phyloP scores from a whole-genome alignment of 2,888 invertebrate species.

The Drosophila colorata region DNA sequence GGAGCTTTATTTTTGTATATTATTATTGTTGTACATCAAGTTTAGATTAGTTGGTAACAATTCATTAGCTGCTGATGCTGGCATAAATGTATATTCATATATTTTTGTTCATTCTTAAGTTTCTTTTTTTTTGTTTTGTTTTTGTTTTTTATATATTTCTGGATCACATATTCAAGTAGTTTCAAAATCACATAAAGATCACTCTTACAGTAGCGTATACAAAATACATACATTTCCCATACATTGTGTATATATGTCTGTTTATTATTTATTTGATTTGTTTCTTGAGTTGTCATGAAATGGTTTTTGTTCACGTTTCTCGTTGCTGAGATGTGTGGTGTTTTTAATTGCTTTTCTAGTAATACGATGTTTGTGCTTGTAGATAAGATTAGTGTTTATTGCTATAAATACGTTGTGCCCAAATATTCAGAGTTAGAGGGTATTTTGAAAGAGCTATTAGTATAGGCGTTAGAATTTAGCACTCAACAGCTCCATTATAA shows the following conservation, averaged over 20 bases:
- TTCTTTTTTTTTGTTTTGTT: conserved; percentile 31
- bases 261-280: conserved; percentile 60
- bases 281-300: conserved; percentile 45
- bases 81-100: conserved; percentile 56
- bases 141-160: conserved; percentile 62
- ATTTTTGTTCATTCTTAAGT: conserved; percentile 45
- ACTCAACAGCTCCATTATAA: conserved; percentile 79
- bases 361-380: conserved; percentile 42
- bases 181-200: conserved; percentile 81
- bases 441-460: conserved; percentile 30
- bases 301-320: conserved; percentile 18
- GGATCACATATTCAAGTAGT: conserved; percentile 82
- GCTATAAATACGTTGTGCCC: conserved; percentile 57
- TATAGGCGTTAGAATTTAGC: conserved; percentile 42
- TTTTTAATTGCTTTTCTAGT: conserved; percentile 39
- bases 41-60: conserved; percentile 60
- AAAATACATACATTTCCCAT: conserved; percentile 73
- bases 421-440: conserved; percentile 40
- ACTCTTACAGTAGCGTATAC: conserved; percentile 82
- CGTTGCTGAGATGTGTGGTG: conserved; percentile 37
- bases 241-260: conserved; percentile 51
- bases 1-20: conserved; percentile 54
- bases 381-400: conserved; percentile 44
- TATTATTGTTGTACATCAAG: conserved; percentile 60
- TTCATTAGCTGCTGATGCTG: conserved; percentile 57